Base-by-base conservation (phyloP, 2,113 vertebrate genomes). In the Daboia siamensis region DNA sequence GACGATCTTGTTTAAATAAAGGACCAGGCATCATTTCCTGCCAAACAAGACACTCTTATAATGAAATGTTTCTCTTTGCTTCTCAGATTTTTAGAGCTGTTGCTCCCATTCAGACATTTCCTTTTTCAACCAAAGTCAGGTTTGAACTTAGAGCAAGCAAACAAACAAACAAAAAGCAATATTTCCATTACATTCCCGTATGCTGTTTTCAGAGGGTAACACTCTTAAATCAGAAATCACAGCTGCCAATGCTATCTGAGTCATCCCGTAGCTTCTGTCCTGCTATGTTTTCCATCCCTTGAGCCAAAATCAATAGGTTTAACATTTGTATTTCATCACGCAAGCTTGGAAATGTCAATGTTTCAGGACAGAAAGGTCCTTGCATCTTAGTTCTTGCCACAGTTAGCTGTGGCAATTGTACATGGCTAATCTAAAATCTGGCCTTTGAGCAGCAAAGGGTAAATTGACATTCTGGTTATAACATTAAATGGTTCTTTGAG, bases 1-100 rank as follows among this genome's bases (percentile, higher is more conserved):
- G 61, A 69, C 29, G n/a, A 39, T 80, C 93, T 95, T 94, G 55
- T 90, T 94, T 92, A 95, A 95, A 93, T 92, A 94, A 94, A 96
- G 92, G 48, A 92, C 94, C 74, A 89, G 88, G 57, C 85, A 95
- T 89, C 88, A 90, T 95, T 48, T 90, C 88, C 90, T 91, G 13
- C 21, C 17, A 91, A 90, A 94, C 46, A 56, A 91, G 55, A 39
- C 95, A 92, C 92, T 95, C 51, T 95, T 95, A 87, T 95, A 93
- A 95, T 91, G 87, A 88, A 93, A 55, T 91, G 92, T 33, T 52
- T 92, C 87, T 69, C 92, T 92, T 12, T 88, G 94, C 86, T 94
- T 89, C 90, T 93, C 92, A 52, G 24, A 46, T 52, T 54, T 80
- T 86, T 44, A 86, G 55, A 89, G 55, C 17, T 80, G 56, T 61